Evolutionary conservation across 1,140 invertebrate genomes (phyloP), one percentile per base, ranked within the genome.

Genomic region (Drosophila ogumai): DNA sequence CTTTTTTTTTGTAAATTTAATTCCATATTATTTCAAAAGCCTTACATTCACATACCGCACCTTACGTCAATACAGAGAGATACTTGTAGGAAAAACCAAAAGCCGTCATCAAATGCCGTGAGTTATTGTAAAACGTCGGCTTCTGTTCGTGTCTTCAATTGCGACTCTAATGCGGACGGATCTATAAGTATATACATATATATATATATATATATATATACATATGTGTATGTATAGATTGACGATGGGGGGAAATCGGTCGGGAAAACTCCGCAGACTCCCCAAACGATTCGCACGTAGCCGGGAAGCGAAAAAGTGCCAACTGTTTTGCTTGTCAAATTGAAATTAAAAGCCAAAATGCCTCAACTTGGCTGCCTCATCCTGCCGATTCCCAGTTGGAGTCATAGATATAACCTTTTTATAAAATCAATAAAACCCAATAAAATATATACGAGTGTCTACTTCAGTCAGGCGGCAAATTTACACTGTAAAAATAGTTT

Each of bases 321-420:
- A 86, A 85, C 78, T 66, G 73, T 75, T 77, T 77, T 82, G 84
- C 84, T 88, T 88, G 84, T 88, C 85, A 90, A 90, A 88, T 88
- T 84, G 81, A 88, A 88, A 88, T 88, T 90, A 88, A 90, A 88
- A 88, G 82, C 79, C 84, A 79, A 88, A 77, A 79, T 79, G 86
- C 66, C 71, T 73, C 66, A 65, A 79, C 65, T 75, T 58, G 69
- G 65, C 61, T 52, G 60, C 28, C 12, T 15, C 10, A 10, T 10
- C 12, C 31, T 13, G 13, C 28, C 41, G 25, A 41, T 25, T 68
- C 61, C 66, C 65, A 28, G 40, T 72, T 22, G 41, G 36, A 74
- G 68, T 40, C 69, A 72, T 78, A 82, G 75, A 82, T 76, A 74
- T 61, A 82, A 56, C 59, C 71, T 79, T 75, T 79, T 78, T 79